Base-by-base conservation (phyloP, 2,888 invertebrate species). In the Desoria tigrina region DNA sequence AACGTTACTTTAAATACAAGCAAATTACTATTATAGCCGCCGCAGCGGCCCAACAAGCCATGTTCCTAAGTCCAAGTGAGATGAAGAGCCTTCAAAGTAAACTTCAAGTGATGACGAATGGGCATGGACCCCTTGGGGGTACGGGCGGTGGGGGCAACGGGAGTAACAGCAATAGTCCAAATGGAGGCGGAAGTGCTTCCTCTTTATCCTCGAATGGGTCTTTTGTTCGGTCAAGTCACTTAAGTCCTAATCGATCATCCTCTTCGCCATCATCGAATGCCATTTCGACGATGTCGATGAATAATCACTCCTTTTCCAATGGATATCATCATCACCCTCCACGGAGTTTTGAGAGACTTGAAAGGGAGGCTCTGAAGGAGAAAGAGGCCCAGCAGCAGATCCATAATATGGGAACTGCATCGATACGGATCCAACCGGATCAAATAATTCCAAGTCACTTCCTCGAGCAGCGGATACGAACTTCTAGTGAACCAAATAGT, bases 391-490 rank as follows among this genome's bases (percentile, higher is more conserved):
- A 51, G 28, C 59, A 21, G 51, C 68, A 18, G 61, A n/a, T n/a
- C n/a, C n/a, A n/a, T n/a, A n/a, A n/a, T n/a, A n/a, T n/a, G n/a
- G n/a, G n/a, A n/a, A n/a, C n/a, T n/a, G 61, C 26, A 63, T 39
- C 39, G 9, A 11, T 71, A 50, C 64, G 70, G 26, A 74, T 74
- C 57, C 71, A 71, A 6, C 65, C 61, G 0, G 74, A 74, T 42
- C 72, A 72, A 65, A 64, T 71, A 32, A 74, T 74, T 64, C 74
- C 74, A 23, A 72, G 72, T 56, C 72, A 74, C 54, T 74, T 74
- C 45, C 55, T 73, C 16, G 73, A 73, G 53, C 66, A 70, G 53
- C 59, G 69, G 50, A 74, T 74, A 32, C 63, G 70, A 28, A 74
- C 74, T 16, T 60, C 60, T 21, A 73, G 71, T 60, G 73, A 75